These are phyloP conservation scores for Campopleginae sp. DNA, from an alignment of 2,888 invertebrate genomes.

Conservation along the genomic window DNA sequence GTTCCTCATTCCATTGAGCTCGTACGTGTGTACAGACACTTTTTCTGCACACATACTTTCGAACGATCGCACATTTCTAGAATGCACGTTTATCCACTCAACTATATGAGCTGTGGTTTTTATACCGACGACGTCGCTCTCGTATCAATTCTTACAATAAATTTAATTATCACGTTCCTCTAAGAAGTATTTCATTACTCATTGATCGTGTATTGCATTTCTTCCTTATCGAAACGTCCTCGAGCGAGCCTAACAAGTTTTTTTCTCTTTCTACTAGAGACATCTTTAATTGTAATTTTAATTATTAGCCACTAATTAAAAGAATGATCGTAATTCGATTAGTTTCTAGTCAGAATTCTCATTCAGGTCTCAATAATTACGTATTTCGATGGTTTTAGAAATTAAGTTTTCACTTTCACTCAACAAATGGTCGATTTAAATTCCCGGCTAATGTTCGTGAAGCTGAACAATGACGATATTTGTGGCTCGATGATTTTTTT, in stretches of 20 bases:
- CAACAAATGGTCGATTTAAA: neutral
- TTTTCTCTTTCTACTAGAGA: neutral
- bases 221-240: constrained; percentile 23
- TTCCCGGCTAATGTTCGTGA: neutral
- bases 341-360: neutral
- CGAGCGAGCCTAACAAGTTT: constrained; percentile 23
- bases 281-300: neutral
- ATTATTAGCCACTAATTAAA: constrained; percentile 6
- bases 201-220: constrained; percentile 45
- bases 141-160: constrained; percentile 31
- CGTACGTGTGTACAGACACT: neutral
- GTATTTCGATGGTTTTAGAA: neutral
- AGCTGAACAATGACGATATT: neutral
- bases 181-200: constrained; percentile 23
- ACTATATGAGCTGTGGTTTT: neutral
- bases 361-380: neutral
- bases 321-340: constrained; percentile 22
- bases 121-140: neutral
- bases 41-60: neutral
- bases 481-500: neutral
- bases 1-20: constrained; percentile 35
- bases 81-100: neutral
- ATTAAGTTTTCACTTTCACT: neutral
- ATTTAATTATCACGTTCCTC: constrained; percentile 49
- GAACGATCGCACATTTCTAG: neutral